Conservation (phyloP, 2,113 vertebrate species). For the Psettodes erumei region DNA sequence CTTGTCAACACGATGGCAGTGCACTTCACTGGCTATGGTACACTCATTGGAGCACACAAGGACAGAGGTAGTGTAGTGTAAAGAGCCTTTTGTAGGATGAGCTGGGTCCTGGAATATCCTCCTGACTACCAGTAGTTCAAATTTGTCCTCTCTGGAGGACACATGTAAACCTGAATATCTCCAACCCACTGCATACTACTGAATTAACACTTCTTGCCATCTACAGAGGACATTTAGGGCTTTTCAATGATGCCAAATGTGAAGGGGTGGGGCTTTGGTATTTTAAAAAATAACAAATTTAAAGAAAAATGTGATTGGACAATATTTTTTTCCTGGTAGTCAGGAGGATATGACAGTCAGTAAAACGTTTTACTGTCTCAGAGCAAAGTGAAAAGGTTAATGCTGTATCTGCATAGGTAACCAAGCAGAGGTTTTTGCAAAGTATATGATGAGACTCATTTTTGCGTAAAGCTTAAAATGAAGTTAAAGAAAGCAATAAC, state of each 20-base stretch:
- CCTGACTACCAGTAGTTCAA: too few relatives aligned
- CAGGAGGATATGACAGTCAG: too few relatives aligned
- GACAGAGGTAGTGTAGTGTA: background rate
- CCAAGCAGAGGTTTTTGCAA: background rate
- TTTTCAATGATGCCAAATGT: too few relatives aligned
- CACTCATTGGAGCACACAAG: constrained; percentile 23
- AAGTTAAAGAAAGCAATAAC: background rate
- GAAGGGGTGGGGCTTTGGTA: too few relatives aligned
- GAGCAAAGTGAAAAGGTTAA: background rate
- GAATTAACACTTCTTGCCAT: too few relatives aligned
- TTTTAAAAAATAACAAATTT: too few relatives aligned
- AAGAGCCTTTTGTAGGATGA: constrained; percentile 2
- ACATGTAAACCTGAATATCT: too few relatives aligned
- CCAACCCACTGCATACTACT: too few relatives aligned
- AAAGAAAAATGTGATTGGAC: too few relatives aligned
- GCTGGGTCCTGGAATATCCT: background rate
- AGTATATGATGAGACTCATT: background rate
- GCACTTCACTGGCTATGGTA: constrained; percentile 47
- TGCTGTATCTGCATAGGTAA: background rate
- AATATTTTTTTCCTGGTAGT: too few relatives aligned
- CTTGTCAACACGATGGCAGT: constrained; percentile 62
- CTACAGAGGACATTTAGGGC: too few relatives aligned
- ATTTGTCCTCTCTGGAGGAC: too few relatives aligned
- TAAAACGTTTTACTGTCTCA: background rate
- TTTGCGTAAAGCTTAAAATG: background rate